These are phyloP conservation scores for Tupiocoris notatus DNA, from an alignment of 2,888 invertebrate genomes.

Conservation along the genomic window DNA sequence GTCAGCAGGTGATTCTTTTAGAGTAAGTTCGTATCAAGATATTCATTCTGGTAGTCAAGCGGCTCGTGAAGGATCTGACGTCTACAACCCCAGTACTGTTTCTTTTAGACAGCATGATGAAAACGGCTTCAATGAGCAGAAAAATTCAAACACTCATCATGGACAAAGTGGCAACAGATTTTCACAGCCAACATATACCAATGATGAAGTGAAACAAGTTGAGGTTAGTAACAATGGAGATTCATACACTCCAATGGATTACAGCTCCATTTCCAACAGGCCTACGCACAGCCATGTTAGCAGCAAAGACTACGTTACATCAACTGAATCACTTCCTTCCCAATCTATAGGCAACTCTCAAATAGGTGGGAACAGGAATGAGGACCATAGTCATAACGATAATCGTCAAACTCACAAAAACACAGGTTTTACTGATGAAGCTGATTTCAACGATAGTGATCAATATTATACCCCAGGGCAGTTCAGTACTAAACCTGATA, in stretches of 20 bases:
- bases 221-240: not conserved
- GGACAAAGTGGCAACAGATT: not conserved
- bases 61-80: not conserved
- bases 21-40: not conserved
- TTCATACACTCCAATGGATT: slow-evolving; percentile 1
- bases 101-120: not conserved
- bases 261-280: slow-evolving; percentile 17
- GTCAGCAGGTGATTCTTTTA: not conserved
- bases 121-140: not conserved
- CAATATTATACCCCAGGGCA: slow-evolving; percentile 8
- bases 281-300: not conserved
- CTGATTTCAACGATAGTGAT: not conserved
- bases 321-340: not conserved
- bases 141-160: not conserved
- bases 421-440: not conserved
- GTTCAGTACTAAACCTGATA: not conserved
- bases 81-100: not conserved
- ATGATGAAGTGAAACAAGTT: not conserved
- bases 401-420: not conserved
- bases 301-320: not conserved
- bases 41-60: not conserved
- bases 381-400: not conserved
- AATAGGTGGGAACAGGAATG: not conserved
- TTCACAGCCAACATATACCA: not conserved
- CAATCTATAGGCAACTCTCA: not conserved